Evolutionary conservation across 2,113 vertebrate genomes (phyloP).

Genomic region (Gavia stellata): DNA sequence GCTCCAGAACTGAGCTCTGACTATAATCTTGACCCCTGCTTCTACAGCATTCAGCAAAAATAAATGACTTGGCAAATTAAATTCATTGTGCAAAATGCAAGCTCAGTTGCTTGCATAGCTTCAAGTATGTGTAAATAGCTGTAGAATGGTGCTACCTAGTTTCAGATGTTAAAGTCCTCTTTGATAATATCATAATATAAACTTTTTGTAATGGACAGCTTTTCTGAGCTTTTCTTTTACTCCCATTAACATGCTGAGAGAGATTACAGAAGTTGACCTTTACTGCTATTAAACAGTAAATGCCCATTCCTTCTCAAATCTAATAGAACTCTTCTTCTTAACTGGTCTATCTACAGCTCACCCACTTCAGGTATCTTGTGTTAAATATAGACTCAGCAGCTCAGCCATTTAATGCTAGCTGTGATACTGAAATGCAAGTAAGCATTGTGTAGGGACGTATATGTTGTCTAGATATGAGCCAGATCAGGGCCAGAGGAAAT

Average conservation of each 20-base stretch:
- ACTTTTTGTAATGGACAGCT: background rate
- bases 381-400: background rate
- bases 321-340: background rate
- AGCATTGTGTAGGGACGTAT: background rate
- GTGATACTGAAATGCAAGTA: background rate
- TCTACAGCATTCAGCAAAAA: slow-evolving; percentile 25
- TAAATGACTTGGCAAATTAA: slow-evolving; percentile 22
- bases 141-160: background rate
- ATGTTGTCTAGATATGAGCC: background rate
- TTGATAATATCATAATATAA: background rate
- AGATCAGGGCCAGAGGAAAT: background rate
- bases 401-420: background rate
- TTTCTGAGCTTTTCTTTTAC: background rate
- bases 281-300: background rate
- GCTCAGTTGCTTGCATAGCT: background rate
- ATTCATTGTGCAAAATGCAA: background rate
- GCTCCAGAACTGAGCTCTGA: slow-evolving; percentile 1
- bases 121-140: background rate
- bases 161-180: background rate
- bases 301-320: background rate
- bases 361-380: background rate
- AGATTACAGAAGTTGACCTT: background rate
- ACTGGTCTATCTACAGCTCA: background rate
- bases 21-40: slow-evolving; percentile 29
- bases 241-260: background rate